A percentile compares a stretch with the other conserved stretches of the same genome.
These are phyloP conservation scores for Bufotes viridis DNA, from an alignment of 2,797 vertebrate genomes.

Conservation along the genomic window DNA sequence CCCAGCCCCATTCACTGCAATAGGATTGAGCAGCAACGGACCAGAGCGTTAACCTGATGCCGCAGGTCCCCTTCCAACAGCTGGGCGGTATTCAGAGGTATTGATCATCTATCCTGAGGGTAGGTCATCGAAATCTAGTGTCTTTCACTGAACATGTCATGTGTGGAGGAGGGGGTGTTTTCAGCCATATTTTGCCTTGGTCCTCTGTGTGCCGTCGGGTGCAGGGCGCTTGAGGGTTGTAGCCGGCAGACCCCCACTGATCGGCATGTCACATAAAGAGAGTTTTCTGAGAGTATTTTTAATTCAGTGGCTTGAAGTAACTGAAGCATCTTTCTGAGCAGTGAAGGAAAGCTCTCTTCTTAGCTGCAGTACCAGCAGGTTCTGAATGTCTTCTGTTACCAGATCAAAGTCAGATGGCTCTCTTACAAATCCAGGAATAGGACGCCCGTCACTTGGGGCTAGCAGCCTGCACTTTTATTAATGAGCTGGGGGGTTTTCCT, in stretches of 20 bases:
- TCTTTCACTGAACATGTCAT: no score
- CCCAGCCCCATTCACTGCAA: no score
- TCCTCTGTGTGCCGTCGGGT: no score
- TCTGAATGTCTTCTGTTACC: background rate
- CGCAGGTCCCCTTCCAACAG: no score
- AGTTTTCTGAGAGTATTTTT: background rate
- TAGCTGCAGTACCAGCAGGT: background rate
- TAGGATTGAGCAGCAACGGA: no score
- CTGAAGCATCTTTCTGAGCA: background rate
- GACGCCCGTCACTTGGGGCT: background rate
- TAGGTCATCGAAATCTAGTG: no score
- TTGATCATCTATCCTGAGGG: no score
- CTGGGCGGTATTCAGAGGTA: no score
- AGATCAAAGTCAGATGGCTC: background rate
- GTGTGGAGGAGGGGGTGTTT: no score
- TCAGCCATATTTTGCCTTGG: no score
- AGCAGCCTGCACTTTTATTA: background rate
- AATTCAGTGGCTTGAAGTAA: background rate
- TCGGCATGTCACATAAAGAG: background rate
- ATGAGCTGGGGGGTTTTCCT: background rate
- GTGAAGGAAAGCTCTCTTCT: background rate
- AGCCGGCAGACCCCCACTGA: background rate
- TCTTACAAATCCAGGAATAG: conserved; percentile 8
- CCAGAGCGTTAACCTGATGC: no score
- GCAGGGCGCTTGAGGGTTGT: no score